Evolutionary conservation across 2,888 invertebrate genomes (phyloP).

Genomic region (Phortica magna): DNA sequence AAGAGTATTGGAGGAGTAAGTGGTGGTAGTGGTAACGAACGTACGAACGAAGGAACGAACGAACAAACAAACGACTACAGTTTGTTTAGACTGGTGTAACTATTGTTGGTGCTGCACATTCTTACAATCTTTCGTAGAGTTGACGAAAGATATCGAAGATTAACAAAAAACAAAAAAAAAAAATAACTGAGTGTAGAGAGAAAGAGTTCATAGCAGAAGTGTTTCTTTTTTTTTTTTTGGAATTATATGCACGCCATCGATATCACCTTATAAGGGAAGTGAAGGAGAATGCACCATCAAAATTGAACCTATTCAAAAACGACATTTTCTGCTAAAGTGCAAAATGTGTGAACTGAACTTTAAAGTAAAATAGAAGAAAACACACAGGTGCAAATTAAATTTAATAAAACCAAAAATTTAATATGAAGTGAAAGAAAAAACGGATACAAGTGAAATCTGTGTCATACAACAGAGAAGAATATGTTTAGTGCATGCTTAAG

Average conservation of each 20-base stretch:
- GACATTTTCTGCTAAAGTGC: constrained; percentile 4
- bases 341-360: neutral
- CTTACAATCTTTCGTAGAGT: neutral
- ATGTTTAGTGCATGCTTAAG: neutral
- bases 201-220: constrained; percentile 5
- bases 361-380: neutral
- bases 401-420: neutral
- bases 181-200: neutral
- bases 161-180: constrained; percentile 32
- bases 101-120: constrained; percentile 30
- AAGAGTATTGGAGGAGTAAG: constrained; percentile 56
- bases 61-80: constrained; percentile 50
- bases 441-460: neutral
- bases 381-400: neutral
- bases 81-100: constrained; percentile 39
- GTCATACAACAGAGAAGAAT: neutral
- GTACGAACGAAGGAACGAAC: constrained; percentile 56
- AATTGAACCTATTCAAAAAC: neutral
- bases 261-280: neutral
- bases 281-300: neutral
- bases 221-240: neutral
- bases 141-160: constrained; percentile 1
- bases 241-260: neutral
- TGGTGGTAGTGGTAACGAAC: constrained; percentile 53
- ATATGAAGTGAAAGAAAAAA: neutral